Evolutionary conservation across 2,797 vertebrate genomes (phyloP).

Genomic region (Pangasius krempfi): DNA sequence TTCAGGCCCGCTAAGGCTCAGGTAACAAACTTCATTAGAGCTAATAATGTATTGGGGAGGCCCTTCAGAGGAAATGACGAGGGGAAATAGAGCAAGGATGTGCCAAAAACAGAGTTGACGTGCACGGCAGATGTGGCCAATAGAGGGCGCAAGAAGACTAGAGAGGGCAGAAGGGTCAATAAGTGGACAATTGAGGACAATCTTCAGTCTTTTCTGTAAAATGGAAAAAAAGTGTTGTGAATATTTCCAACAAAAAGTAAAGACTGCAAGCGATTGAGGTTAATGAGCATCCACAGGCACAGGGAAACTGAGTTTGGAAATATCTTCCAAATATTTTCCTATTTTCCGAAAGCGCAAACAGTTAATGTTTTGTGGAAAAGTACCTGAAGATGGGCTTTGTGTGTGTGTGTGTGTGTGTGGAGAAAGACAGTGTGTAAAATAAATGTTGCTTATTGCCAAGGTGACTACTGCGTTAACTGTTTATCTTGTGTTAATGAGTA

Average conservation of each 20-base stretch:
- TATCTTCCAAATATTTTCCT: no score
- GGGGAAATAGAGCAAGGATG: not conserved
- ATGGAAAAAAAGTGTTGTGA: not conserved
- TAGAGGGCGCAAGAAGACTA: not conserved
- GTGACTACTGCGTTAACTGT: not conserved
- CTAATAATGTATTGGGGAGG: not conserved
- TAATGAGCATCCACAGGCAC: slow-evolving; percentile 14
- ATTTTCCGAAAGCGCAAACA: not conserved
- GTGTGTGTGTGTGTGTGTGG: slow-evolving; percentile 24
- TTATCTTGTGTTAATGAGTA: slow-evolving; percentile 29
- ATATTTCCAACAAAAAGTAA: not conserved
- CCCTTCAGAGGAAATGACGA: not conserved
- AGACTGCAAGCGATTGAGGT: not conserved
- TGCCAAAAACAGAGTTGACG: not conserved
- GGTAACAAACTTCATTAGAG: not conserved
- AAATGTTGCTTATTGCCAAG: slow-evolving; percentile 17
- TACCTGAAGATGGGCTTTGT: not conserved
- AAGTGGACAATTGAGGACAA: not conserved
- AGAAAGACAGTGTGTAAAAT: not conserved
- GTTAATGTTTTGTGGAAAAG: slow-evolving; percentile 22
- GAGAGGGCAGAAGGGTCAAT: not conserved
- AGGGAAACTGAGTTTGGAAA: not conserved
- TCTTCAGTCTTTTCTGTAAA: not conserved
- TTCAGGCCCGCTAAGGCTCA: not conserved
- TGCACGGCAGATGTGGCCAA: not conserved